Conservation (phyloP, 1,140 invertebrate species). For the Aricia agestis region DNA sequence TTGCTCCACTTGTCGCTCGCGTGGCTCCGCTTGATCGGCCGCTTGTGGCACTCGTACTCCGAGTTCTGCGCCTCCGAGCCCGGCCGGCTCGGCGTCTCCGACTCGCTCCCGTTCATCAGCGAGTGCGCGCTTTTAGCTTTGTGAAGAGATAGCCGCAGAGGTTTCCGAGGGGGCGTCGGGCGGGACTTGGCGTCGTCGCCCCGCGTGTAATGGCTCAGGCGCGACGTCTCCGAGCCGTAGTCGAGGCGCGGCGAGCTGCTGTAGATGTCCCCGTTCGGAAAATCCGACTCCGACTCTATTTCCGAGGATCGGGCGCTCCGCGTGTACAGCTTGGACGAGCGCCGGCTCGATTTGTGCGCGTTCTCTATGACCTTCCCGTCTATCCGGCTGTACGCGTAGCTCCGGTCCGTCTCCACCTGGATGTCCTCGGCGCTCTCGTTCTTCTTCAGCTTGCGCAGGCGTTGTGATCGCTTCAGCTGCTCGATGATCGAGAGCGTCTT, state of each 20-base stretch:
- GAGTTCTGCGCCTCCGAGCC: slow-evolving; percentile 40
- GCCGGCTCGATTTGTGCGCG: slow-evolving; percentile 69
- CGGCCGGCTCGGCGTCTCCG: slow-evolving; percentile 49
- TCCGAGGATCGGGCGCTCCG: slow-evolving; percentile 81
- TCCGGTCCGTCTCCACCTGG: slow-evolving; percentile 55
- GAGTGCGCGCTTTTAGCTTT: slow-evolving; percentile 88
- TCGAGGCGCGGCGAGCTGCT: slow-evolving; percentile 67
- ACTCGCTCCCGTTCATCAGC: slow-evolving; percentile 74
- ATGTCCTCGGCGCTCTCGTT: slow-evolving; percentile 63
- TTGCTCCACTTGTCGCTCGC: slow-evolving; percentile 48
- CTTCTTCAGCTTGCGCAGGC: slow-evolving; percentile 60
- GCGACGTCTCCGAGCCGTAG: slow-evolving; percentile 77
- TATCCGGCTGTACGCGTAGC: slow-evolving; percentile 66
- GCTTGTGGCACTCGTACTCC: slow-evolving; percentile 38
- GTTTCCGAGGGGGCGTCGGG: slow-evolving; percentile 90
- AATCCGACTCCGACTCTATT: slow-evolving; percentile 80
- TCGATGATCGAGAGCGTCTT: slow-evolving; percentile 68
- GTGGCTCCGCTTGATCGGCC: slow-evolving; percentile 58
- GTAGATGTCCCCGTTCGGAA: slow-evolving; percentile 59
- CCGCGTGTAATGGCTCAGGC: slow-evolving; percentile 64
- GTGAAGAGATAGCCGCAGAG: slow-evolving; percentile 86
- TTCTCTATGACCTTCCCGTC: slow-evolving; percentile 73
- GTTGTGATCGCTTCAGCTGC: slow-evolving; percentile 63
- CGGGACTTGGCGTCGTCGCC: slow-evolving; percentile 66
- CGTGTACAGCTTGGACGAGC: slow-evolving; percentile 70